Evolutionary conservation across 2,888 invertebrate species (phyloP), one percentile per base, ranked within the genome.

Genomic region (Catocala sponsa): DNA sequence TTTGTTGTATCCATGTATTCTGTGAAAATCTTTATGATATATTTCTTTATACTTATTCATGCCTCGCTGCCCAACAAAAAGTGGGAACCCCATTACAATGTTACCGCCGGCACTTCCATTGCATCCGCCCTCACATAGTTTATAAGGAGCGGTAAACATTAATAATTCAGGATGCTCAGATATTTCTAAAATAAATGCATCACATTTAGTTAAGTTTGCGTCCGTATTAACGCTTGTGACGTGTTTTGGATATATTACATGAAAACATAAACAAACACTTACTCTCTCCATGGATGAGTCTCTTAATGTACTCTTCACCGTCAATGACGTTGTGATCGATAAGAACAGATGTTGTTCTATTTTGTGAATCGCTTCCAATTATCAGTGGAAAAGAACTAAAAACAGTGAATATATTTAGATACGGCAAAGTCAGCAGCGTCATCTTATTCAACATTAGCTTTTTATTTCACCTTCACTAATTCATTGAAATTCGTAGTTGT

Each of bases 131-230:
- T 86, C 81, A 68, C 89, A 89, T 10, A 92, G 69, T 78, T 78
- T 89, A 70, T 85, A 91, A 10, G 92, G 92, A 25, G 92, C 92
- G 53, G 92, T 92, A 66, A 93, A 93, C 62, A 86, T 62, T 65
- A 92, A 78, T 44, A 81, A 71, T 53, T 73, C 82, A 1, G 89
- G 87, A 42, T 55, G 79, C 33, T 72, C 48, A 51, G 69, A 43
- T 56, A 76, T 65, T 61, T 81, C 91, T 92, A 90, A 82, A 91
- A 90, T 78, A 61, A 74, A 76, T 69, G 64, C 57, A 60, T 58
- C 35, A 63, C 53, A 46, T 5, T 38, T 55, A 48, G 47, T 57
- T 63, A 38, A 49, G 38, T 43, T 50, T 47, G 9, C n/a, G n/a
- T 6, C 1, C 6, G 9, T 1, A 56, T n/a, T 52, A 2, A 44